Evolutionary conservation across 2,113 vertebrate species (phyloP).

Genomic region (Gymnobelideus leadbeateri): DNA sequence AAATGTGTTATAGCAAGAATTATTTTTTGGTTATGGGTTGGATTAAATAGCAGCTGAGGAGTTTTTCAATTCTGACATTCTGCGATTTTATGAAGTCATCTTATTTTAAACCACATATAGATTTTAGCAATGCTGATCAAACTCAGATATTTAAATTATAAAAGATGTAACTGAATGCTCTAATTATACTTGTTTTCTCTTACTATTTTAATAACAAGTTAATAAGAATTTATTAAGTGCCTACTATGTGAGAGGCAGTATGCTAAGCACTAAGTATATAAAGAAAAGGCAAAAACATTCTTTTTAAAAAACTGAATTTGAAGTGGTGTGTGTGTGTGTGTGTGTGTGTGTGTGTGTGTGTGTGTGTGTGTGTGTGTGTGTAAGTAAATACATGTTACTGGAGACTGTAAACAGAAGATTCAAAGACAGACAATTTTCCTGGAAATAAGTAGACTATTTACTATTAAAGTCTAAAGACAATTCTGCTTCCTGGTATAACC

Average conservation of each 20-base stretch:
- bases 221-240: not conserved
- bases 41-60: not conserved
- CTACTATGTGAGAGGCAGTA: not conserved
- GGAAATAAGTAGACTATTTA: not conserved
- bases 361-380: not conserved
- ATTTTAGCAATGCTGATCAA: not conserved
- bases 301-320: not conserved
- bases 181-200: not conserved
- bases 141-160: not conserved
- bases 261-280: not conserved
- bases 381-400: not conserved
- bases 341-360: not conserved
- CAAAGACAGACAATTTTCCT: not conserved
- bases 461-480: not conserved
- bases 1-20: not conserved
- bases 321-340: not conserved
- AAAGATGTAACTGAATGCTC: not conserved
- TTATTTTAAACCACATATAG: not conserved
- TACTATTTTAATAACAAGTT: not conserved
- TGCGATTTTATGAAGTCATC: not conserved
- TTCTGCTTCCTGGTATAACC: not conserved
- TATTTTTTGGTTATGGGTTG: not conserved
- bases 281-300: not conserved
- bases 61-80: not conserved
- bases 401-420: not conserved